Base-by-base conservation (phyloP, 2,797 vertebrate species). In the Clamator glandarius region DNA sequence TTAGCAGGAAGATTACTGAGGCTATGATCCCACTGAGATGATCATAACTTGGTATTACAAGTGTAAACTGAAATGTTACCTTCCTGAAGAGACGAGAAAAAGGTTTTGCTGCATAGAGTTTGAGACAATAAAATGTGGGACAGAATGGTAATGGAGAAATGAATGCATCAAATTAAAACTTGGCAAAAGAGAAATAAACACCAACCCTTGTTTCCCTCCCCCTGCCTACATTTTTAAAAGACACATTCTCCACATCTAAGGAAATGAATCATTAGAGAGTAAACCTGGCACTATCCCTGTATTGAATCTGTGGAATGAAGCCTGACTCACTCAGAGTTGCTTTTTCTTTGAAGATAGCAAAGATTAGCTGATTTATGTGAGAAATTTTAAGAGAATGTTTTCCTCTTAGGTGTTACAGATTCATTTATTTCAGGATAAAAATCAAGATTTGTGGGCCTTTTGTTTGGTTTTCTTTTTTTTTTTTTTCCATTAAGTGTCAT, bases 201-300 rank as follows among this genome's bases (percentile, higher is more conserved):
- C 12, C 7, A 44, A 7, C 7, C 4, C 1, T 2, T 3, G 0
- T 0, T 12, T 29, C 20, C 11, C 1, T 3, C 12, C 18, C 67
- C 1, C 4, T 11, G 16, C 64, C 13, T 51, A 33, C 70, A 74
- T 84, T 90, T 95, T 95, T 68, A 86, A 87, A 94, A 91, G 77
- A 81, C 69, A 64, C 51, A 57, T 84, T 92, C 44, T 84, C 63
- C 67, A 94, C 64, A 79, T 87, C 87, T 76, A 92, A 96, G 58
- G 50, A 94, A 90, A 86, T 90, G 6, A 90, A 94, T 72, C 69
- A 89, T 79, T 61, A 82, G 79, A 84, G 69, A 78, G 70, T 39
- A 88, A 95, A 94, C 52, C 67, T 79, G 35, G 59, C 66, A 73
- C 54, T 90, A 88, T 54, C 55, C 79, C 29, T 84, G 44, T 69